A percentile compares a stretch with the other conserved stretches of the same genome.
These are phyloP conservation scores for Tragopan temminckii DNA, from an alignment of 2,797 vertebrate genomes.

Conservation along the genomic window DNA sequence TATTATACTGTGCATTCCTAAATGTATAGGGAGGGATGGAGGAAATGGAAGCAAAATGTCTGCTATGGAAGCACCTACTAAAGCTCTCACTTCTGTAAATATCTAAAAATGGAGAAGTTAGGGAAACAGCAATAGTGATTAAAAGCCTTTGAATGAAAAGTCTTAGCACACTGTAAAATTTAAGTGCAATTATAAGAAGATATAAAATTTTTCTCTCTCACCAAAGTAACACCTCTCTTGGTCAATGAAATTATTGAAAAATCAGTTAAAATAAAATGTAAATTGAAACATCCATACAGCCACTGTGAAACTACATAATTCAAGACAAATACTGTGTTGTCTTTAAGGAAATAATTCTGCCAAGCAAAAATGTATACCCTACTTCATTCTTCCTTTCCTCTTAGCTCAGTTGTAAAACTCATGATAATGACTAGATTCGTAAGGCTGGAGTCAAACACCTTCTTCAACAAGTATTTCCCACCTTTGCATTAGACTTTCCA, in stretches of 20 bases:
- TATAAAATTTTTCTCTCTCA: conserved; percentile 78
- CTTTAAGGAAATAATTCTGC: conserved; percentile 58
- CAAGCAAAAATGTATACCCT: conserved; percentile 2
- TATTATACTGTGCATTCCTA: neutral
- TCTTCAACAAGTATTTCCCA: neutral
- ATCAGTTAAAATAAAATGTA: conserved; percentile 79
- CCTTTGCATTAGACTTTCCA: neutral
- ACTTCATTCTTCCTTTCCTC: neutral
- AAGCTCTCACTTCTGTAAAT: conserved; percentile 11
- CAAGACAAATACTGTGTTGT: conserved; percentile 63
- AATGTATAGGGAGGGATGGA: neutral
- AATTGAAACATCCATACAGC: conserved; percentile 78
- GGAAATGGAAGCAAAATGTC: conserved; percentile 35
- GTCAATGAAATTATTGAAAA: conserved; percentile 78
- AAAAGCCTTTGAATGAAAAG: conserved; percentile 68
- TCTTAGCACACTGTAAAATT: conserved; percentile 67
- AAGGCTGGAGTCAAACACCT: neutral
- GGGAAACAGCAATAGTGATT: conserved; percentile 53
- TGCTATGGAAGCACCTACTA: conserved; percentile 56
- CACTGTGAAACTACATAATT: conserved; percentile 67
- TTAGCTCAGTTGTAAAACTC: conserved; percentile 1
- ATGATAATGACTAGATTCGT: neutral
- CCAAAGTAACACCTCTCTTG: conserved; percentile 77
- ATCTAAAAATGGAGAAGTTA: conserved; percentile 52
- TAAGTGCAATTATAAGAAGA: conserved; percentile 72